Evolutionary conservation across 2,888 invertebrate species (phyloP).

Genomic region (Stramonita haemastoma): DNA sequence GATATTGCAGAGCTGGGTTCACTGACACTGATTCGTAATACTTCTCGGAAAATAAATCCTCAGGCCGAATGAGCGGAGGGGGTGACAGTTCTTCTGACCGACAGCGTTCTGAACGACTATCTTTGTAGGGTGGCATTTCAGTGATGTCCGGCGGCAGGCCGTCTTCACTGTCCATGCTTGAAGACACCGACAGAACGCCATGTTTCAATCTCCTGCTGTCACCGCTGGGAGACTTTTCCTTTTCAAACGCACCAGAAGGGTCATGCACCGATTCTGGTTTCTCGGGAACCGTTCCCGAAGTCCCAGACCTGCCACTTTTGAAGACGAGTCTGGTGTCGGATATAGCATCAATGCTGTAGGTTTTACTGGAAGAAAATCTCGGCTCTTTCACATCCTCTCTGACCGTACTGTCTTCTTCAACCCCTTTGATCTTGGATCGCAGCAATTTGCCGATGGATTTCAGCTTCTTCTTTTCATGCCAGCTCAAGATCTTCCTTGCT

Average conservation of each 20-base stretch:
- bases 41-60: conserved; percentile 38
- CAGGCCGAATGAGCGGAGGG: conserved; percentile 33
- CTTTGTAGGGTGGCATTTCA: conserved; percentile 25
- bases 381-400: not conserved
- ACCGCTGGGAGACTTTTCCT: not conserved
- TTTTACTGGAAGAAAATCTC: not conserved
- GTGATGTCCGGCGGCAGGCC: conserved; percentile 27
- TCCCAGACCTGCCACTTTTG: conserved; percentile 14
- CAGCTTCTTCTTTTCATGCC: conserved; percentile 25
- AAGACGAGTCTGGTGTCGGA: conserved; percentile 37
- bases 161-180: conserved; percentile 29
- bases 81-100: conserved; percentile 40
- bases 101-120: conserved; percentile 4
- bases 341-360: conserved; percentile 37
- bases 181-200: conserved; percentile 3
- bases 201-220: not conserved
- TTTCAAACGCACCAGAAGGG: too few species aligned
- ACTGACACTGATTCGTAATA: conserved; percentile 33
- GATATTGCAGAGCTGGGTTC: not conserved
- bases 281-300: not conserved
- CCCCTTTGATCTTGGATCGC: conserved; percentile 20
- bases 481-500: conserved; percentile 17
- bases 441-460: conserved; percentile 31
- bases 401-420: not conserved
- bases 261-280: not conserved